Base-by-base conservation (phyloP, 2,888 invertebrate species). In the Gasteruption jaculator region DNA sequence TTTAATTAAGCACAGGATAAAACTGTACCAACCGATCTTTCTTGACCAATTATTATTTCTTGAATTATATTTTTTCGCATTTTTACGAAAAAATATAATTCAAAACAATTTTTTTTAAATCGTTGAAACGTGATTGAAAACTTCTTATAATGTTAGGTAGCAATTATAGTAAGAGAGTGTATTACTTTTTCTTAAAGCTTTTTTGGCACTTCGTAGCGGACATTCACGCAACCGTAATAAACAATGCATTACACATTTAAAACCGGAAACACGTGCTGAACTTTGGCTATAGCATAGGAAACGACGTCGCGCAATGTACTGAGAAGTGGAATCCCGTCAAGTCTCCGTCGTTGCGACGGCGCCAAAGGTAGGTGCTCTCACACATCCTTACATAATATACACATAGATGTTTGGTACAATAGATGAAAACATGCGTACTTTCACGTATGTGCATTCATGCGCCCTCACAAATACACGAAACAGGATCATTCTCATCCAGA, bases 261-360 rank as follows among this genome's bases (percentile, higher is more conserved):
- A 48, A 52, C 51, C 54, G 54, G 52, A 57, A 57, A 43, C 58
- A 56, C 55, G 57, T 52, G 52, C 43, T 34, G 37, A 41, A 43
- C 42, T 15, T 21, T 33, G 21, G 6, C 33, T 37, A 38, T 31
- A 39, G 43, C 40, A 49, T 48, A 52, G 49, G 33, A 37, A 39
- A 25, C 50, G 52, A 53, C 46, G 58, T 58, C 56, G 52, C 58
- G 48, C 53, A 54, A 50, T 48, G 46, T 37, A 63, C 61, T 61
- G 56, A 50, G 53, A 49, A 40, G 37, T 36, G 53, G 49, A 49
- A 42, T 14, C 37, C 30, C 47, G 49, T 45, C 54, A 37, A 22
- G 38, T 31, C 32, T 45, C 41, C 35, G 43, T 24, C 48, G 45
- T 44, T 43, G 50, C 49, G 49, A 49, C 51, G 55, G 48, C 53